Percentiles rank a stretch among this genome's conserved stretches.
phyloP scores from a whole-genome alignment of 2,888 invertebrate species.

The Clunio marinus region DNA sequence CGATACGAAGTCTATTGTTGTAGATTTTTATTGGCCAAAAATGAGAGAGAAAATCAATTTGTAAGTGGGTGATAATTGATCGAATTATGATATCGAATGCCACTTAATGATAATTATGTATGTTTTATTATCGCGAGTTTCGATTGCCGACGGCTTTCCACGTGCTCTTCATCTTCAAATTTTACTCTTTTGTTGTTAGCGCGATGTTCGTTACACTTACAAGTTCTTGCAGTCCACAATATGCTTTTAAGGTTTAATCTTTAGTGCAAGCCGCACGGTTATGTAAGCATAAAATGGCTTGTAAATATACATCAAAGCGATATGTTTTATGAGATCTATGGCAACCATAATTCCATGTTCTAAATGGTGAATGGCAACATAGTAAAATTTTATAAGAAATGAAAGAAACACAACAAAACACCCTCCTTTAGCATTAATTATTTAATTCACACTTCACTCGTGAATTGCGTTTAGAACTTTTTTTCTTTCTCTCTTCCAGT shows the following conservation, averaged over 20 bases:
- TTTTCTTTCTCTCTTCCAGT: too few relatives aligned
- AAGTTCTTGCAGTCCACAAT: not conserved
- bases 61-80: constrained; percentile 35
- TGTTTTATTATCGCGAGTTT: constrained; percentile 15
- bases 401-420: constrained; percentile 12
- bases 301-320: constrained; percentile 16
- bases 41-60: constrained; percentile 28
- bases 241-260: constrained; percentile 23
- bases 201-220: constrained; percentile 1
- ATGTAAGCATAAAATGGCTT: not conserved
- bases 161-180: not conserved
- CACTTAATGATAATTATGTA: constrained; percentile 13
- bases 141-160: constrained; percentile 27
- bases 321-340: constrained; percentile 15
- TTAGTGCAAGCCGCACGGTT: constrained; percentile 23
- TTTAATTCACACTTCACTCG: constrained; percentile 27
- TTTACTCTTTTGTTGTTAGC: not conserved
- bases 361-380: not conserved
- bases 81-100: constrained; percentile 1
- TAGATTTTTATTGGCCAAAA: not conserved
- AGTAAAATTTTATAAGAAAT: not conserved
- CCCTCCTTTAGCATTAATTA: constrained; percentile 17
- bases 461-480: too few relatives aligned
- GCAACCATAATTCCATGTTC: not conserved
- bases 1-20: not conserved